Conservation (phyloP, 2,113 vertebrate genomes). For the Mellivora capensis region DNA sequence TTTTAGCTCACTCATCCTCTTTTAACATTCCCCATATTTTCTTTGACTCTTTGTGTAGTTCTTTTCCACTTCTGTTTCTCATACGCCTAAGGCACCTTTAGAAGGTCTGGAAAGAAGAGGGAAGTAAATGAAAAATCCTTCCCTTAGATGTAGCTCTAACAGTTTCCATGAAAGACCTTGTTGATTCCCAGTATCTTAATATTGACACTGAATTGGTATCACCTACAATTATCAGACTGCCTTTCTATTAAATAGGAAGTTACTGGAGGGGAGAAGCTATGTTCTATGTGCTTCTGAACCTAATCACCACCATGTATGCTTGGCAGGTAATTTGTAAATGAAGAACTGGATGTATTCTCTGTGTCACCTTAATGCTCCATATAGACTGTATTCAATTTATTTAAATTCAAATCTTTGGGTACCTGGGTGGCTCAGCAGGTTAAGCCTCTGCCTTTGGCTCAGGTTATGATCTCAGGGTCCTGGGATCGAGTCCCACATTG, state of each 20-base stretch:
- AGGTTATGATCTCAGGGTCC: too few relatives aligned
- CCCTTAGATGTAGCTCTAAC: background rate
- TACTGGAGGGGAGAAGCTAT: background rate
- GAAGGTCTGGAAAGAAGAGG: background rate
- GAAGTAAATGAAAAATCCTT: background rate
- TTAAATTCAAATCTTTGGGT: background rate
- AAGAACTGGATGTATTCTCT: background rate
- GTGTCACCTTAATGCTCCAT: background rate
- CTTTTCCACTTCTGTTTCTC: background rate
- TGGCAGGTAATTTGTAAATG: background rate
- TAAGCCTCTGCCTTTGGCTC: too few relatives aligned
- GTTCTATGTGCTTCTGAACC: background rate
- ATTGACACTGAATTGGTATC: background rate
- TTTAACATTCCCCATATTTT: background rate
- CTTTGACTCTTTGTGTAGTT: background rate
- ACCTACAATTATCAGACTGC: background rate
- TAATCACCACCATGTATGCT: background rate
- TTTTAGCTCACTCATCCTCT: background rate
- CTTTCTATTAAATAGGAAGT: background rate
- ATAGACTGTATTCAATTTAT: background rate
- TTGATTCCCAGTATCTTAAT: background rate
- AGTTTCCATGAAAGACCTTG: background rate
- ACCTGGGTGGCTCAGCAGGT: too few relatives aligned
- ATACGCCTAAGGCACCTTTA: background rate
- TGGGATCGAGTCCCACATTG: too few relatives aligned